Base-by-base conservation (phyloP, 1,140 invertebrate species). In the Oryctes rhinoceros region DNA sequence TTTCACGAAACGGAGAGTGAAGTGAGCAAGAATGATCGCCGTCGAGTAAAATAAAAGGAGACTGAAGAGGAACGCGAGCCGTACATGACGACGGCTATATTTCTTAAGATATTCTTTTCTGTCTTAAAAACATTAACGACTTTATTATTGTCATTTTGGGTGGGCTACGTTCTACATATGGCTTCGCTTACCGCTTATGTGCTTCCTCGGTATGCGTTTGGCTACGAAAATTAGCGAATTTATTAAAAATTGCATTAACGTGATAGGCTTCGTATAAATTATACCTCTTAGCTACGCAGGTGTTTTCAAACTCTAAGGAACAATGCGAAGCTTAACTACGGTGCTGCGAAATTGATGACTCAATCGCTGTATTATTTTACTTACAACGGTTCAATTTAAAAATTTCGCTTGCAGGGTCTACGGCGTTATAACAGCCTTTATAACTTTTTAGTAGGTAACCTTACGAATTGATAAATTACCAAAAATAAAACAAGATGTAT, bases 1-100 rank as follows among this genome's bases (percentile, higher is more conserved):
- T 30, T 71, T 71, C 65, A 71, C 65, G 75, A 44, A 44, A 76
- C 75, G 13, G 75, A 47, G 65, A 71, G 65, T 24, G 24, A 71
- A 71, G 65, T 37, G 65, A 71, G 65, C 35, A 24, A 37, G 35
- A 71, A 71, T 71, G 35, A 71, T 71, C 65, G 35, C 24, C 65
- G 15, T 59, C 15, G n/a, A 59, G 18, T 15, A 59, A 59, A 59
- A 39, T 39, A 39, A 39, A 7, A 39, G 7, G n/a, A n/a, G 53
- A 59, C 15, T 59, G 13, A 59, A 59, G 53, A 18, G 53, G 53
- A 10, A n/a, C 13, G 53, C 18, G 18, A 59, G 53, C 53, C 18
- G 18, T 59, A 59, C 53, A 59, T 59, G 15, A 59, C 15, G 7
- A 59, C 4, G 53, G 53, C 15, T 59, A 59, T 59, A 59, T 59